Percentiles rank a stretch among this genome's conserved stretches.
Evolutionary conservation across 2,113 vertebrate species (phyloP).

Genomic region (Spermophilus dauricus): DNA sequence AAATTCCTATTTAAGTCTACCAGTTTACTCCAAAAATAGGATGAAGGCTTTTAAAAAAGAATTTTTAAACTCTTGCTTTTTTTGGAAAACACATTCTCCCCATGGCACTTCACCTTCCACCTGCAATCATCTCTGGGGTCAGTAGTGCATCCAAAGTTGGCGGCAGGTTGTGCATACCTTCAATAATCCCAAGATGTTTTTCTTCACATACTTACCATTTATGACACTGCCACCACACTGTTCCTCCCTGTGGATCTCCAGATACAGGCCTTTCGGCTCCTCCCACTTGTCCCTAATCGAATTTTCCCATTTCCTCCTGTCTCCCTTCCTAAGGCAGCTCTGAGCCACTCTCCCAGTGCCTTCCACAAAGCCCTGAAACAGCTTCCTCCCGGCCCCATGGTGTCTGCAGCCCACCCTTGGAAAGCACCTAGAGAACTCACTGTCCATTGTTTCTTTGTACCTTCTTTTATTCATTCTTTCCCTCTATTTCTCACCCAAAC

Average conservation of each 20-base stretch:
- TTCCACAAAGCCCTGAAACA: fast-evolving
- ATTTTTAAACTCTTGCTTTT: not conserved
- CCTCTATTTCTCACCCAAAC: not conserved
- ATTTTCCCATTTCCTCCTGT: fast-evolving
- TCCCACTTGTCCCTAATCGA: not conserved
- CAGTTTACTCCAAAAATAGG: not conserved
- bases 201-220: fast-evolving
- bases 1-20: not conserved
- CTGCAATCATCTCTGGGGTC: not conserved
- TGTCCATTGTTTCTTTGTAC: not conserved
- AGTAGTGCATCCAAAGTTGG: fast-evolving
- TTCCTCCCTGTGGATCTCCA: not conserved
- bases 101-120: not conserved
- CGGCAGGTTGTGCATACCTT: fast-evolving
- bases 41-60: not conserved
- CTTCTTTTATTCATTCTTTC: not conserved
- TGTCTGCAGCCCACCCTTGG: fast-evolving
- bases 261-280: not conserved
- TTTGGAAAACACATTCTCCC: not conserved
- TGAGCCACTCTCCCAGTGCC: not conserved
- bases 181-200: too few relatives aligned
- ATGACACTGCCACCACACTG: fast-evolving
- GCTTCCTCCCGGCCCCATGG: fast-evolving
- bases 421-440: fast-evolving
- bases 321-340: too few relatives aligned